Evolutionary conservation across 2,113 vertebrate genomes (phyloP), one percentile per base, ranked within the genome.

Genomic region (Lanius ludovicianus): DNA sequence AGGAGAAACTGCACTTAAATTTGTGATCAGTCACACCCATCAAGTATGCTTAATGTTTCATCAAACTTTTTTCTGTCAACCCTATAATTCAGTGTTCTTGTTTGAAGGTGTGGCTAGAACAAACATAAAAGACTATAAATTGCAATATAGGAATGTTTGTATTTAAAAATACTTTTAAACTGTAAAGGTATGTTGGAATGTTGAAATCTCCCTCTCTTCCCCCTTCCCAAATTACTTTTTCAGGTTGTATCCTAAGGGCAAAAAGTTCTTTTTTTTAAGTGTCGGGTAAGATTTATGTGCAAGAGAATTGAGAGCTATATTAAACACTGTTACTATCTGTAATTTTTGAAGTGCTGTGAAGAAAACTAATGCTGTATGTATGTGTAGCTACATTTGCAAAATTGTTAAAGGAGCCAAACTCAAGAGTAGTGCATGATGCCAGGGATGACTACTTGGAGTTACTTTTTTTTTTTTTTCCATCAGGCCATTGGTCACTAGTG

Each of bases 1-100:
- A 95, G 91, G 91, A 96, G 90, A 97, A 98, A 96, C 82, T 93
- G 84, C 94, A 81, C 93, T 97, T 96, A 96, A 95, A 94, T 96
- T 96, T 96, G 89, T 83, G 69, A 91, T 97, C 96, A 91, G 90
- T 97, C 96, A 94, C 77, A 82, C 64, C 57, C 64, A 91, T 95
- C 89, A 87, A 94, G 78, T 80, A 70, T 50, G 57, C 90, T 94
- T 87, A 73, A 92, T 76, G 69, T 95, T 96, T 96, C 91, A 92
- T 95, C 92, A 91, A 39, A 74, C 23, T 9, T 94, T 88, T 44
- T 56, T 63, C 57, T 59, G 47, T 92, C 82, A 96, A 74, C 70
- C 77, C 49, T 91, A 35, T 96, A 90, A 95, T 94, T 93, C 76
- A 67, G 33, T 59, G 53, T 44, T 96, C 33, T 92, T 70, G n/a